Evolutionary conservation across 2,888 invertebrate species (phyloP), one percentile per base, ranked within the genome.

Genomic region (Gisinianus flammeolus): DNA sequence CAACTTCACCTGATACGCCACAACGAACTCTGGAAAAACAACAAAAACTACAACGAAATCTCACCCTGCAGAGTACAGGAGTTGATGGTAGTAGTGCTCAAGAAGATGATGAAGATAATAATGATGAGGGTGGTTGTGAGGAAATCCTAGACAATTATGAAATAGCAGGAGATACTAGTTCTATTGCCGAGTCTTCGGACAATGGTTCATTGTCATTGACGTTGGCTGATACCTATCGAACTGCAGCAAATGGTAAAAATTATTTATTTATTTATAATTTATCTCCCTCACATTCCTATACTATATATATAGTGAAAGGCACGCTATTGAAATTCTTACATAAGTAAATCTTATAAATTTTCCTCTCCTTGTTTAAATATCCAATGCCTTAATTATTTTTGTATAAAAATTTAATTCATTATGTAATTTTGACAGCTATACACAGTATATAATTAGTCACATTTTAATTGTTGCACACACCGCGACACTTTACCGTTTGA

Each of bases 161-260:
- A 10, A 64, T 52, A 67, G 33, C 30, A 35, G 73, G 73, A 74
- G 80, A 80, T 68, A 64, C 68, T 67, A 79, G 81, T 76, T 73
- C 75, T 26, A 71, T 70, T 76, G 69, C 35, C 33, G 81, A 81
- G 66, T 70, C 76, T 52, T 81, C 81, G 28, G 79, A 80, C 67
- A 76, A 78, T 79, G 78, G 78, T 16, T 73, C 78, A 44, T 67
- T 72, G 68, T 81, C 81, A 76, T 62, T 79, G 44, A 81, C 78
- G 44, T 56, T 82, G n/a, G 78, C 80, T 19, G 81, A 81, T 56
- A 81, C 81, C 72, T 83, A 78, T 69, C 75, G 79, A 31, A 83
- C 83, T 30, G 83, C 83, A 70, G 79, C 78, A 19, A 79, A 80
- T 78, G 82, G 82, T 82, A 58, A 77, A 77, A n/a, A n/a, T n/a